Evolutionary conservation across 2,888 invertebrate genomes (phyloP), one percentile per base, ranked within the genome.

Genomic region (Frankliniella intonsa): DNA sequence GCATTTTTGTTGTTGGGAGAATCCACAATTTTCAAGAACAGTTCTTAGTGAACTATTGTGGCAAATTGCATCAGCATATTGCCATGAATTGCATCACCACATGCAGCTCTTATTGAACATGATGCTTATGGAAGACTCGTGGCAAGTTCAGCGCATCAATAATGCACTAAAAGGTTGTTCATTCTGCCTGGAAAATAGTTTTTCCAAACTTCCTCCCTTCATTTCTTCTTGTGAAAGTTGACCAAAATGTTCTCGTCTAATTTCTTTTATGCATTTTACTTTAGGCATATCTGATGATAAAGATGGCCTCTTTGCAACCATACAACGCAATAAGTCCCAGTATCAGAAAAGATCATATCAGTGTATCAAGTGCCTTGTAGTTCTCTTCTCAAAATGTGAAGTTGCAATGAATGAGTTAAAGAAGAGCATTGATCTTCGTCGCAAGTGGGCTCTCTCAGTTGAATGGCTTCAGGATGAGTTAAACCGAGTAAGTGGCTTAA

Each of bases 271-370:
- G 22, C 22, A 22, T 81, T 17, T 82, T 83, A 81, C 82, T 80
- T 81, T 83, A 91, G 91, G 92, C 86, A 91, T 93, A 81, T 93
- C 93, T 7, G 94, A 95, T 84, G 95, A 97, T 87, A 92, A 96
- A 80, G 97, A 97, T 86, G 98, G 98, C 0, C 90, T 98, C 82
- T 92, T 98, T 85, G 98, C 98, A 87, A 98, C 96, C 83, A 97
- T 98, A 86, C 92, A 94, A 85, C 93, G 96, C 84, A 95, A 96
- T 83, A 97, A 97, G 89, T 95, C 94, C 84, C 97, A 97, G 89
- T 97, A 97, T 89, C 97, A 98, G 89, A 98, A 98, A 89, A 91
- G 98, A 84, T 97, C 97, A 84, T 98, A 98, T 90, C 97, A 97
- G 88, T 98, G 97, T 89, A 96, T 98, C 84, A 98, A 98, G 90